phyloP scores from a whole-genome alignment of 1,140 invertebrate genomes.

The Periplaneta americana region DNA sequence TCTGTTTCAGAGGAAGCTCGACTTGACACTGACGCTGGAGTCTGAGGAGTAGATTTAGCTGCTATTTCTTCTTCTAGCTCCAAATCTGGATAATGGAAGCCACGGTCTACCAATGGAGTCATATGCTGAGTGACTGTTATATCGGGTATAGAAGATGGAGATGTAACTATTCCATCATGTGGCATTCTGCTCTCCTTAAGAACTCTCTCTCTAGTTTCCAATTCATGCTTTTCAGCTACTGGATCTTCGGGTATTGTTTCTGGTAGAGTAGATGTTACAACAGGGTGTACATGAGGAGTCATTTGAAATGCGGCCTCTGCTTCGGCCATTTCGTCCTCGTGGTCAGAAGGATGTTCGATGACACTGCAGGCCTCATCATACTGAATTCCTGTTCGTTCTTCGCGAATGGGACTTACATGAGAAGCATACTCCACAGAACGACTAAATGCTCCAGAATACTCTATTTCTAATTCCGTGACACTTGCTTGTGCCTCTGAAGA shows the following conservation, averaged over 20 bases:
- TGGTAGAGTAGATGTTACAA: conserved; percentile 34
- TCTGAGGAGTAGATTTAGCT: conserved; percentile 44
- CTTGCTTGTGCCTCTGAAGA: conserved; percentile 30
- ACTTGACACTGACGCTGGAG: conserved; percentile 52
- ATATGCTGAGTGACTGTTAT: conserved; percentile 63
- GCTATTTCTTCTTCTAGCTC: conserved; percentile 37
- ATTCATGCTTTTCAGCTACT: conserved; percentile 44
- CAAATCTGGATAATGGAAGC: conserved; percentile 45
- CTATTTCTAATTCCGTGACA: conserved; percentile 29
- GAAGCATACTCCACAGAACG: conserved; percentile 26
- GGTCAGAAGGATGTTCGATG: conserved; percentile 9
- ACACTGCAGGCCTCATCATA: conserved; percentile 6
- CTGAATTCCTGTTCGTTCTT: conserved; percentile 21
- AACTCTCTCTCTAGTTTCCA: conserved; percentile 38
- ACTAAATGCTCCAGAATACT: conserved; percentile 28
- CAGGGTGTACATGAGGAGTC: conserved; percentile 38
- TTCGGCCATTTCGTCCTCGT: conserved; percentile 40
- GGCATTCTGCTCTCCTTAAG: conserved; percentile 40
- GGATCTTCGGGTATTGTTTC: conserved; percentile 48
- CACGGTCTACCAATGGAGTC: conserved; percentile 39
- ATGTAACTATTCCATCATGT: conserved; percentile 33
- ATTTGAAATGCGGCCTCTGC: conserved; percentile 43
- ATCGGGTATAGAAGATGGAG: conserved; percentile 53
- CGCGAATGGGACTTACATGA: conserved; percentile 28
- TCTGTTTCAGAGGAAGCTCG: conserved; percentile 51